Evolutionary conservation across 2,888 invertebrate genomes (phyloP).

Genomic region (Ferrisia virgata): DNA sequence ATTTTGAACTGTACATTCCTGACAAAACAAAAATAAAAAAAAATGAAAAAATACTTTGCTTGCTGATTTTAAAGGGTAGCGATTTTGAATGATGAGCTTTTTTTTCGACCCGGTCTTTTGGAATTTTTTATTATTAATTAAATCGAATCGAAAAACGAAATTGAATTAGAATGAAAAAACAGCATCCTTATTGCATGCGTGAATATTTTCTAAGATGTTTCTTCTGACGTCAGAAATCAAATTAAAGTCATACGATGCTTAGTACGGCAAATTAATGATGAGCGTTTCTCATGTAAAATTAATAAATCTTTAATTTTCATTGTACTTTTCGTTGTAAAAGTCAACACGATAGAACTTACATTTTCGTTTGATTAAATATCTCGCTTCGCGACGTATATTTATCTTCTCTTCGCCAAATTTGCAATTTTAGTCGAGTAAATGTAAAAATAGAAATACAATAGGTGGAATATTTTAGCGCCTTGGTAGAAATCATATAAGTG

Average conservation of each 20-base stretch:
- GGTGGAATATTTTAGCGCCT: neutral
- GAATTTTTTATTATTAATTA: neutral
- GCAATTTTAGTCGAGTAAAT: too few species aligned
- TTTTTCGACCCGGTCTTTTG: neutral
- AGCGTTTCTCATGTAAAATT: neutral
- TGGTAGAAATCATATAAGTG: neutral
- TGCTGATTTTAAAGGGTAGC: too few species aligned
- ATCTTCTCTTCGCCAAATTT: neutral
- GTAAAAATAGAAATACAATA: neutral
- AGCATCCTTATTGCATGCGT: neutral
- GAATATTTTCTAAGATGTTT: neutral
- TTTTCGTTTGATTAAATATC: constrained; percentile 1
- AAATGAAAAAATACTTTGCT: too few species aligned
- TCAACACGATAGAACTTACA: neutral
- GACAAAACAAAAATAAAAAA: too few species aligned
- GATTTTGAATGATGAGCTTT: too few species aligned
- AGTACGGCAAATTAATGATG: neutral
- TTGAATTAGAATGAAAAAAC: neutral
- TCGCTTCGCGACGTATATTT: neutral
- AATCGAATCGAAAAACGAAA: neutral
- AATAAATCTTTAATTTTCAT: constrained; percentile 12
- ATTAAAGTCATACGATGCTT: neutral
- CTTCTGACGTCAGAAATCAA: neutral
- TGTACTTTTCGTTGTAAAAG: neutral
- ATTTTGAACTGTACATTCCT: too few species aligned